Evolutionary conservation across 2,888 invertebrate species (phyloP), one percentile per base, ranked within the genome.

Genomic region (Callimorpha dominula): DNA sequence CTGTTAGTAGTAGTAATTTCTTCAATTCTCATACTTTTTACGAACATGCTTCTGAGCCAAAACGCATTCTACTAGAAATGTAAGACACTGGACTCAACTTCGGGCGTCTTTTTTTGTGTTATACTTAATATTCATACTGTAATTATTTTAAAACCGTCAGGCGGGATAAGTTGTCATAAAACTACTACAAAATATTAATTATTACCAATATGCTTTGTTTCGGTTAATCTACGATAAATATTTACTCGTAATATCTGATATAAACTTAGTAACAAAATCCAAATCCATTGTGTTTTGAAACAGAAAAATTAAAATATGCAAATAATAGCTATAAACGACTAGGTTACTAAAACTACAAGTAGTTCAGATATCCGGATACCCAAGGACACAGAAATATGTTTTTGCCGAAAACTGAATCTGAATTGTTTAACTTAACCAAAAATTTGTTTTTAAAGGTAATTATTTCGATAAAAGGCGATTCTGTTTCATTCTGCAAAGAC

Each of bases 321-420:
- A 60, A 60, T 60, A 60, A 31, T 60, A 60, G 60, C 60, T 60
- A 60, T 60, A 60, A 60, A 60, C 31, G 60, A 31, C 60, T 60
- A 60, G 60, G 60, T 60, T 60, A 60, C 60, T 31, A 60, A 60
- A 60, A 60, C 60, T 57, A 60, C 60, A 60, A 60, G 60, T 60
- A 60, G 60, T 60, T 60, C 60, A 60, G 60, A 60, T 60, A 60
- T 60, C 60, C 60, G 60, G 60, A 60, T 60, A 60, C 60, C 60
- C 60, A 60, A 60, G 60, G 60, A 60, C 60, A 60, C 60, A 60
- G 14, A 60, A 60, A 60, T 60, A 60, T 60, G 60, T 31, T 31
- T 60, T 60, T 57, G 20, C 60, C 20, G 31, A 60, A 60, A 31
- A 60, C 60, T 31, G 31, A 60, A 60, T 60, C 60, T 14, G 20